A percentile compares a stretch with the other conserved stretches of the same genome.
phyloP scores from a whole-genome alignment of 2,113 vertebrate species.

The Myotis brandtii region DNA sequence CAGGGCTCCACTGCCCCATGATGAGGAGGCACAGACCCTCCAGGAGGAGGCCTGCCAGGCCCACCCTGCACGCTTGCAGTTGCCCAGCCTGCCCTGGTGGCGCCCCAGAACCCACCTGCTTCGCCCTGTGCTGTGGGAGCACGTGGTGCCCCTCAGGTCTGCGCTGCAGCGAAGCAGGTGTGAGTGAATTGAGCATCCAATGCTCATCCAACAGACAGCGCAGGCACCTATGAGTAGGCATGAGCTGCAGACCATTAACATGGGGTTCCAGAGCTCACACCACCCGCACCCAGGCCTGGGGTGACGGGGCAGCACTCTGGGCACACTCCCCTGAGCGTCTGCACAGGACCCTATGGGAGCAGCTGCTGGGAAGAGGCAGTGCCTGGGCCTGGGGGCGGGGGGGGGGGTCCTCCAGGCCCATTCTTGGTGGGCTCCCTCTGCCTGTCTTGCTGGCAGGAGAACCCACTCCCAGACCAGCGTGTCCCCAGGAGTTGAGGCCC shows the following conservation, averaged over 20 bases:
- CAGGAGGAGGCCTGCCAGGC: background rate
- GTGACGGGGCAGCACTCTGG: background rate
- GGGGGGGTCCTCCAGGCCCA: rapidly evolving
- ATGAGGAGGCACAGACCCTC: background rate
- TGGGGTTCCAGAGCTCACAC: rapidly evolving
- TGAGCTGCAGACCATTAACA: rapidly evolving
- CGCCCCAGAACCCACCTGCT: background rate
- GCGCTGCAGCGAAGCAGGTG: rapidly evolving
- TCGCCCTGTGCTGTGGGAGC: rapidly evolving
- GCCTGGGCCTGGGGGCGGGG: rapidly evolving
- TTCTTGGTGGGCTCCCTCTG: background rate
- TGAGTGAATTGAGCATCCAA: rapidly evolving
- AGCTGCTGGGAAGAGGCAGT: background rate
- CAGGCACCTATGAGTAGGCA: rapidly evolving
- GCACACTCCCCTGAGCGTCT: background rate
- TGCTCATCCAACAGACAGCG: background rate
- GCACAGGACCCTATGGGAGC: rapidly evolving
- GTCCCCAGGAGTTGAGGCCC: rapidly evolving
- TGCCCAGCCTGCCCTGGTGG: background rate
- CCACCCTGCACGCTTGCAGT: background rate
- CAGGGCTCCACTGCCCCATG: background rate
- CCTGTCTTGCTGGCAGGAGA: background rate
- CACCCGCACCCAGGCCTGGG: too few species aligned
- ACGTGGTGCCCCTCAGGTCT: rapidly evolving
- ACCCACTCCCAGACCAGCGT: rapidly evolving